Conservation (phyloP, 2,113 vertebrate species). For the Dromiciops gliroides region DNA sequence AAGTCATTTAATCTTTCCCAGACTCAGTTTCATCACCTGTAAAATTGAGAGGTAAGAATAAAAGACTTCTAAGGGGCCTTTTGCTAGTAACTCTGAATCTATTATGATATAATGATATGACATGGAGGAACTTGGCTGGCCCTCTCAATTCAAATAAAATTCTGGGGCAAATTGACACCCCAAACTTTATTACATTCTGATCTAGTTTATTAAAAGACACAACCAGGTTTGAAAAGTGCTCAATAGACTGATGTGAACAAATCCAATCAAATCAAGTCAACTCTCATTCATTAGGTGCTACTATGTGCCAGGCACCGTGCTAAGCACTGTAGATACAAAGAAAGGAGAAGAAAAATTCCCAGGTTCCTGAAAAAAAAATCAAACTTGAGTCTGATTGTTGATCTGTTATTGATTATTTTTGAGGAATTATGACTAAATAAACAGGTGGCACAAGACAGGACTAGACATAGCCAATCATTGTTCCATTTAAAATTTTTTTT, state of each 20-base stretch:
- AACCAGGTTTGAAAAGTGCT: not conserved
- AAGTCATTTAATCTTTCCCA: not conserved
- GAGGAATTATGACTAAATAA: not conserved
- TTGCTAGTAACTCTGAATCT: not conserved
- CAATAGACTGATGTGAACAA: not conserved
- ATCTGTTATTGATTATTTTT: not conserved
- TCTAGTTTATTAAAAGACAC: not conserved
- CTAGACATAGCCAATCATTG: not conserved
- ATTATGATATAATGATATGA: not conserved
- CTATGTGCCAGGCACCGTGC: not conserved
- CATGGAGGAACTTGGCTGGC: not conserved
- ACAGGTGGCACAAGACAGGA: not conserved
- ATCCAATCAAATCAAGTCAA: not conserved
- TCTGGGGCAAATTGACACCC: not conserved
- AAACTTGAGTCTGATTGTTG: not conserved
- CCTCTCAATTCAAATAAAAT: not conserved
- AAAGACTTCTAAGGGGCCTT: not conserved
- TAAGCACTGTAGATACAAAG: not conserved
- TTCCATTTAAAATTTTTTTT: too few relatives aligned
- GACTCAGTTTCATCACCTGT: not conserved
- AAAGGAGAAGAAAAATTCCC: not conserved
- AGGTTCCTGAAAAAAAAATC: not conserved
- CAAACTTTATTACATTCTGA: not conserved
- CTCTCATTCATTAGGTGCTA: not conserved
- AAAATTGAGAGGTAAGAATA: not conserved